Base-by-base conservation (phyloP, 2,888 invertebrate genomes). In the Aporophyla nigra region DNA sequence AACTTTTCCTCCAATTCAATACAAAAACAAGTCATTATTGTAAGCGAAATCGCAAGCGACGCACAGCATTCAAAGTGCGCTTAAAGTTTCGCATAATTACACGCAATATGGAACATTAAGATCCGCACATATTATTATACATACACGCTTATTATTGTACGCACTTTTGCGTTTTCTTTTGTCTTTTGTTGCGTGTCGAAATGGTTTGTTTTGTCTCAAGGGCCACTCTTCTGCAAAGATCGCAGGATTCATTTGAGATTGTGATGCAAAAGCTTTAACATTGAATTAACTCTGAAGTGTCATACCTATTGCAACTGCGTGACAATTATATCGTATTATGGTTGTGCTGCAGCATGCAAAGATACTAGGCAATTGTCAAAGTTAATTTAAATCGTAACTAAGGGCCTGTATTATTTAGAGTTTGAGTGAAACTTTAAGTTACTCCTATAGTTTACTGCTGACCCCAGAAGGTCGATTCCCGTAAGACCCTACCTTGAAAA, bases 131-230 rank as follows among this genome's bases (percentile, higher is more conserved):
- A 70, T 66, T 51, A 82, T 78, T 69, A 63, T 46, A 63, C 6
- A n/a, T 16, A 54, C 58, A 24, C 14, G 54, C 16, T 54, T 66
- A 84, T 77, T 66, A 77, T 69, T 76, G 58, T 5, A 85, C 71
- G 77, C 77, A 82, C 71, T 71, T 84, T 69, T 74, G 69, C 74
- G n/a, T 71, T 85, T 85, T 61, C 68, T 68, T 76, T 85, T 83
- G 85, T 85, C 33, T 69, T 40, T 66, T 33, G 58, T 43, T 61
- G 76, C 46, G 51, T 73, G 72, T 59, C 76, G 70, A 71, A 68
- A 69, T 56, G 5, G 61, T 74, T 82, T 12, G 51, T 68, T 63
- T 67, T 40, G 12, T 27, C 24, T 71, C 49, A 59, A 71, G 70
- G 40, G 16, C 16, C 1, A 21, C 21, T 56, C 49, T 14, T 62